These are phyloP conservation scores for Myotis pilosus DNA, from an alignment of 2,797 vertebrate species.

Conservation along the genomic window DNA sequence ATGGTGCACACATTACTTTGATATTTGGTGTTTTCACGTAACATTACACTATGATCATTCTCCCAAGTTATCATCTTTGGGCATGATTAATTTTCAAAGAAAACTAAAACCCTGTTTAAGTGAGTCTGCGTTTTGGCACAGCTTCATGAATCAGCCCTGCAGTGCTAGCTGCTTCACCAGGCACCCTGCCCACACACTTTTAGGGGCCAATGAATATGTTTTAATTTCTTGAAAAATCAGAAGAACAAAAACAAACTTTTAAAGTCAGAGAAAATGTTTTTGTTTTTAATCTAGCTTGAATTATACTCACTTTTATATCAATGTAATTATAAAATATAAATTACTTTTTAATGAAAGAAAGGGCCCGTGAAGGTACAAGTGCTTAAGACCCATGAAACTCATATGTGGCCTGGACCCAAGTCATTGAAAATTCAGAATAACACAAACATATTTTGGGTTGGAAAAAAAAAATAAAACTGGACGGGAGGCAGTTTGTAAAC, in stretches of 20 bases:
- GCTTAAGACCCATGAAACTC: background rate
- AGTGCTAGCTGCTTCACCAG: background rate
- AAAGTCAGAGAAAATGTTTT: background rate
- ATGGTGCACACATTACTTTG: background rate
- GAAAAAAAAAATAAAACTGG: background rate
- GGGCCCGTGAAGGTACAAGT: background rate
- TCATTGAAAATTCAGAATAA: background rate
- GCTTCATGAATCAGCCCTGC: background rate
- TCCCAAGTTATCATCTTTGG: background rate
- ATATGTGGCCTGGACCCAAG: background rate
- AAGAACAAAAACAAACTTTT: conserved; percentile 13
- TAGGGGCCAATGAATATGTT: background rate
- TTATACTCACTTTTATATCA: background rate
- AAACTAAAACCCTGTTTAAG: background rate
- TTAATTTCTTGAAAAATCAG: conserved; percentile 12
- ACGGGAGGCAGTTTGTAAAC: background rate
- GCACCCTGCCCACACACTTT: background rate
- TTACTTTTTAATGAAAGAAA: background rate
- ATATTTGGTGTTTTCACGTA: background rate
- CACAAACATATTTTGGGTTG: background rate
- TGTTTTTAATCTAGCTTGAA: conserved; percentile 20
- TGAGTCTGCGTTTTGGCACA: background rate
- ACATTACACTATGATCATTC: background rate
- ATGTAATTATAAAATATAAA: background rate
- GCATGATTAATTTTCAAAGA: background rate